These are phyloP conservation scores for Melanargia galathea DNA, from an alignment of 2,888 invertebrate genomes.

Conservation along the genomic window DNA sequence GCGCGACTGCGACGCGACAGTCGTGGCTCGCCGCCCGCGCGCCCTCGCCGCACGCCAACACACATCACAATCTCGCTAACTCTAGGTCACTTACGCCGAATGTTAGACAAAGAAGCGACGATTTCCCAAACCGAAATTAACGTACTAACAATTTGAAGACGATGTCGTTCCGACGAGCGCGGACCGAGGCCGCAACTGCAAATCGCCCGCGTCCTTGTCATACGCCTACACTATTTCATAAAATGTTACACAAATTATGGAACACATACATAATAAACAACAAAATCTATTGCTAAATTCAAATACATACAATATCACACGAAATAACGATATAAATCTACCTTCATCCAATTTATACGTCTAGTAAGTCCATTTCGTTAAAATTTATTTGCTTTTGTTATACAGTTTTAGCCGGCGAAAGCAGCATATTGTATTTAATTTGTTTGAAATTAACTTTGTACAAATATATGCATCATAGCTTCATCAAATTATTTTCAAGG, in stretches of 20 bases:
- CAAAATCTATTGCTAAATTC: neutral
- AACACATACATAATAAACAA: neutral
- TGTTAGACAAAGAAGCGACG: slow-evolving; percentile 73
- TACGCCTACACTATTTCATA: neutral
- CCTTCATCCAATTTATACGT: neutral
- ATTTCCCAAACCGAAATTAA: slow-evolving; percentile 71
- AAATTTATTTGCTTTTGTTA: slow-evolving; percentile 3
- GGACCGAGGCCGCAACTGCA: slow-evolving; percentile 18
- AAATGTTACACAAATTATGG: slow-evolving; percentile 11
- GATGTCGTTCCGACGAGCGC: slow-evolving; percentile 39
- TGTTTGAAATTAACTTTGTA: neutral
- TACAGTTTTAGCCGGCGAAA: neutral
- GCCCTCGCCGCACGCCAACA: slow-evolving; percentile 54
- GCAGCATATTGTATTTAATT: neutral
- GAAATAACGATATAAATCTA: slow-evolving; percentile 4
- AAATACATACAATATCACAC: slow-evolving; percentile 13
- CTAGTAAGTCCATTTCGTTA: neutral
- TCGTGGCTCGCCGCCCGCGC: slow-evolving; percentile 41
- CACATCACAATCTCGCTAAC: slow-evolving; percentile 69
- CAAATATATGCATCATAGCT: neutral
- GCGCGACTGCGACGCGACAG: slow-evolving; percentile 46
- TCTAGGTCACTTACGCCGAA: slow-evolving; percentile 70
- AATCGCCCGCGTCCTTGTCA: neutral
- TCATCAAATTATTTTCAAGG: too few species aligned
- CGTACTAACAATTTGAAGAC: slow-evolving; percentile 66